These are phyloP conservation scores for Cephonodes hylas DNA, from an alignment of 2,888 invertebrate species.

Conservation along the genomic window DNA sequence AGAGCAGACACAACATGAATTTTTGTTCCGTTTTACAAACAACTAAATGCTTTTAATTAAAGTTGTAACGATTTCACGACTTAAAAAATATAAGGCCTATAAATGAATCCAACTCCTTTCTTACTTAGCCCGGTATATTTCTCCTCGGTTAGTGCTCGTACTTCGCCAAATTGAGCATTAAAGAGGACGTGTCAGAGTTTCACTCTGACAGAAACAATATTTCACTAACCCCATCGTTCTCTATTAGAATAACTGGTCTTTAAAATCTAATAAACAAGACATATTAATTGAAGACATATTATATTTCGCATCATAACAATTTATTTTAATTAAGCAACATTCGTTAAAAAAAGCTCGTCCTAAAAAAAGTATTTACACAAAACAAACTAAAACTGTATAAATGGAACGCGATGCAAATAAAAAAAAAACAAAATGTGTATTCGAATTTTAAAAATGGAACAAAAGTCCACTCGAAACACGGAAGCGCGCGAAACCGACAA, in stretches of 20 bases:
- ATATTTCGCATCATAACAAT: neutral
- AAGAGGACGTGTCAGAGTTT: constrained; percentile 42
- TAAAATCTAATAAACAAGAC: neutral
- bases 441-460: constrained; percentile 35
- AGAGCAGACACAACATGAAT: no score
- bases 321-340: neutral
- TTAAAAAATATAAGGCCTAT: no score
- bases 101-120: constrained; percentile 31
- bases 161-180: constrained; percentile 51
- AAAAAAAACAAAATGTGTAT: constrained; percentile 23
- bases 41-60: no score
- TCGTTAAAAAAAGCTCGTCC: neutral
- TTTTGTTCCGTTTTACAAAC: no score
- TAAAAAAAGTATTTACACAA: constrained; percentile 11
- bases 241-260: constrained; percentile 3
- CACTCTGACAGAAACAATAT: constrained; percentile 40
- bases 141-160: constrained; percentile 17
- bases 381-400: constrained; percentile 22
- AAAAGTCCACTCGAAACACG: constrained; percentile 50
- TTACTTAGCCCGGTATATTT: constrained; percentile 30
- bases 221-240: constrained; percentile 18
- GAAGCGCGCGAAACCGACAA: constrained; percentile 55
- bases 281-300: no score
- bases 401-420: constrained; percentile 19
- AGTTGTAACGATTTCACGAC: no score